Percentiles rank a stretch among this genome's conserved stretches.
These are phyloP conservation scores for Molossus alvarezi DNA, from an alignment of 2,797 vertebrate species.

Conservation along the genomic window DNA sequence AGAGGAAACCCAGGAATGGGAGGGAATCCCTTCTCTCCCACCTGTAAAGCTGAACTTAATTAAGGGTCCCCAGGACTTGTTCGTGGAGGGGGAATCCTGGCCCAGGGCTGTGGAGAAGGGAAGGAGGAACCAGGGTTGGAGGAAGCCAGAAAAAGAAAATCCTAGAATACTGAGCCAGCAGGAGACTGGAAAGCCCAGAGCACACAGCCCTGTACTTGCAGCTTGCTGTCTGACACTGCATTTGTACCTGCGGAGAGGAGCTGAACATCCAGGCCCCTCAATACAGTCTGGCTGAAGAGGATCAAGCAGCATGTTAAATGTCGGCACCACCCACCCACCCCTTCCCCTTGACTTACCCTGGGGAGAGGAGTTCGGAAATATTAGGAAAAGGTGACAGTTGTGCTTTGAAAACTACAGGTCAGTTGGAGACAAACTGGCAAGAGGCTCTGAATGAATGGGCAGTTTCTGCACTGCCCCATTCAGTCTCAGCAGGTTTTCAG, in stretches of 20 bases:
- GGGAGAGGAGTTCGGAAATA: constrained; percentile 61
- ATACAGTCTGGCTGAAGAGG: background rate
- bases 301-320: background rate
- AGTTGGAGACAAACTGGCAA: constrained; percentile 63
- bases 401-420: constrained; percentile 69
- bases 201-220: background rate
- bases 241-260: background rate
- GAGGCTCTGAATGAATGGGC: constrained; percentile 63
- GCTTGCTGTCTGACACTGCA: background rate
- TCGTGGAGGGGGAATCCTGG: background rate
- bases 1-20: background rate
- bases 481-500: constrained; percentile 53
- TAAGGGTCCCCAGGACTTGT: background rate
- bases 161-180: background rate
- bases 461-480: constrained; percentile 57
- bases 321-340: background rate
- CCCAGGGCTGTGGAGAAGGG: background rate
- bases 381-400: constrained; percentile 34
- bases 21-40: background rate
- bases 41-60: constrained; percentile 17
- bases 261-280: background rate
- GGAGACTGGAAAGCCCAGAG: background rate
- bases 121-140: background rate
- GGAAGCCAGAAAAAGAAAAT: background rate
- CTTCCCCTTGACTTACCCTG: background rate